Percentiles rank a stretch among this genome's conserved stretches.
phyloP scores from a whole-genome alignment of 2,113 vertebrate species.

The Alligator sinensis region DNA sequence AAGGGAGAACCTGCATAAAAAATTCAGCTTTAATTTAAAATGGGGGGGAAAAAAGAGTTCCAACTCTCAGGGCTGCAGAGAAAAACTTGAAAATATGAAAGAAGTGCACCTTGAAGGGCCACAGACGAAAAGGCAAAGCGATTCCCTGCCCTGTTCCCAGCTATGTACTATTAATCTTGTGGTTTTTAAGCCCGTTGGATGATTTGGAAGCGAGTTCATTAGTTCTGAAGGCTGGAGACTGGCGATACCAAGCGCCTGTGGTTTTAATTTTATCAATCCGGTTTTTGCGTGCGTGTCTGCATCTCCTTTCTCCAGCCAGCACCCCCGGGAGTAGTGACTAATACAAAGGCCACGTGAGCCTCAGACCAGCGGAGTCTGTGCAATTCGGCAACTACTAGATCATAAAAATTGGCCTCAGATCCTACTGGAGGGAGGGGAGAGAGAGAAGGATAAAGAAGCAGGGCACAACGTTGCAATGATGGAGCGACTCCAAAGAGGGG shows the following conservation, averaged over 20 bases:
- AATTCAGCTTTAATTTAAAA: too few relatives aligned
- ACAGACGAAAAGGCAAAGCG: not conserved
- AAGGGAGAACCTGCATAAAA: too few relatives aligned
- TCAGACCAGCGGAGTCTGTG: not conserved
- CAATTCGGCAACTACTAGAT: not conserved
- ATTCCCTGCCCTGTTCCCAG: too few relatives aligned
- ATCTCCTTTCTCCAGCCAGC: not conserved
- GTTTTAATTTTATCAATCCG: not conserved
- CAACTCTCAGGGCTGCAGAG: not conserved
- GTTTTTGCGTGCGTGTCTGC: accelerated
- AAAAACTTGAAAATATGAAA: not conserved
- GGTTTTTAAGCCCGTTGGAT: not conserved
- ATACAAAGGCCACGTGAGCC: not conserved
- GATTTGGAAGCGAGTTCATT: not conserved
- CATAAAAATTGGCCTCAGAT: accelerated
- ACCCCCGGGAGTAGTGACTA: not conserved
- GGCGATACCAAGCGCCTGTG: not conserved
- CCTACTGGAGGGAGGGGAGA: accelerated
- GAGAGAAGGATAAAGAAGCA: not conserved
- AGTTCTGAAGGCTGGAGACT: not conserved
- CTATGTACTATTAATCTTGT: not conserved
- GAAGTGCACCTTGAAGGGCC: not conserved
- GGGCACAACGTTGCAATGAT: accelerated
- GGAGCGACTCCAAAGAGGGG: not conserved
- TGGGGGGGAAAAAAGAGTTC: accelerated